Percentiles rank a stretch among this genome's conserved stretches.
Evolutionary conservation across 1,140 invertebrate species (phyloP).

Genomic region (Aethina tumida): DNA sequence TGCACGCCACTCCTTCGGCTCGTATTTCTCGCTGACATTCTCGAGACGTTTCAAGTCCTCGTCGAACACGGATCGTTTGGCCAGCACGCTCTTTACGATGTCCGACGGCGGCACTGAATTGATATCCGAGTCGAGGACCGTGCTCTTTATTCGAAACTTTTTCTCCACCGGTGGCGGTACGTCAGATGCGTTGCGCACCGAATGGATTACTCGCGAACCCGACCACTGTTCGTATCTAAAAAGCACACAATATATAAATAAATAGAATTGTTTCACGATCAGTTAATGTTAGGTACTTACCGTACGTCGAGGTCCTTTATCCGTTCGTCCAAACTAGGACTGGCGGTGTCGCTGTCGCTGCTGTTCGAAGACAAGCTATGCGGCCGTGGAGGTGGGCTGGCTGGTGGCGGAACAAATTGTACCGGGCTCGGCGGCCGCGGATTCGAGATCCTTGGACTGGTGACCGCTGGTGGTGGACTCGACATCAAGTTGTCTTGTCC

Average conservation of each 20-base stretch:
- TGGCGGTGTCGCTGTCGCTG: constrained; percentile 48
- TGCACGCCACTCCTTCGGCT: constrained; percentile 52
- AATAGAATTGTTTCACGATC: no score
- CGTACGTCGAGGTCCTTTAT: constrained; percentile 50
- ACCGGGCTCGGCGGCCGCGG: constrained; percentile 31
- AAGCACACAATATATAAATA: constrained; percentile 45
- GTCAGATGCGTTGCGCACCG: no score
- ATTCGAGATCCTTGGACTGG: constrained; percentile 33
- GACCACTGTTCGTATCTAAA: constrained; percentile 88
- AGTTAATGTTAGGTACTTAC: no score
- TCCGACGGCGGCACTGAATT: constrained; percentile 72
- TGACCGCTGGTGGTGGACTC: constrained; percentile 35
- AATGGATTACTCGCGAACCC: constrained; percentile 51
- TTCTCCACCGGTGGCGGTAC: constrained; percentile 48
- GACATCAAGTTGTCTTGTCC: constrained; percentile 30
- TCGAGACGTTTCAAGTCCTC: constrained; percentile 90
- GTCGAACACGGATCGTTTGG: constrained; percentile 89
- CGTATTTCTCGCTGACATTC: constrained; percentile 79
- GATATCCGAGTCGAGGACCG: constrained; percentile 47
- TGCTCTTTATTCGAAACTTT: constrained; percentile 46
- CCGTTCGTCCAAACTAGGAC: constrained; percentile 72
- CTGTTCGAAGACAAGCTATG: constrained; percentile 48
- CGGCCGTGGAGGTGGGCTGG: constrained; percentile 47
- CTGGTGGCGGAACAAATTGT: constrained; percentile 41
- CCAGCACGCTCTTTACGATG: constrained; percentile 83